phyloP scores from a whole-genome alignment of 2,797 vertebrate genomes.

The Lithobates pipiens region DNA sequence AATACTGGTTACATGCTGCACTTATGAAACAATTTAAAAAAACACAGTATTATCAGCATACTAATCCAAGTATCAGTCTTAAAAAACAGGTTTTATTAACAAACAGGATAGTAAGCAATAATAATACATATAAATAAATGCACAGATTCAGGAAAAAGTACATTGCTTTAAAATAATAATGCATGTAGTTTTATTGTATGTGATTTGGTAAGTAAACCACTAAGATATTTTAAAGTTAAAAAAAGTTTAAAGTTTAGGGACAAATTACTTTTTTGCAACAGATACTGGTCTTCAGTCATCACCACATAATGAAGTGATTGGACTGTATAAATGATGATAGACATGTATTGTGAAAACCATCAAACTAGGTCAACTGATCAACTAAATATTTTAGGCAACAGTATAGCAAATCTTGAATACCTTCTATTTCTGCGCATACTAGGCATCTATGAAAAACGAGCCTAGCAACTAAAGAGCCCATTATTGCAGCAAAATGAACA shows the following conservation, averaged over 20 bases:
- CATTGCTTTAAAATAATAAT: not conserved
- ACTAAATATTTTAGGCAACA: slow-evolving; percentile 63
- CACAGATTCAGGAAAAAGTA: not conserved
- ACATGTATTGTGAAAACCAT: slow-evolving; percentile 69
- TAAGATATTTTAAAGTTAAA: not conserved
- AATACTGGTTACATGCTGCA: too few species aligned
- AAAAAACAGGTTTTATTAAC: too few species aligned
- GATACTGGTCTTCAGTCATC: slow-evolving; percentile 61
- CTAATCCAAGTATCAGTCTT: not conserved
- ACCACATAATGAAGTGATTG: slow-evolving; percentile 66
- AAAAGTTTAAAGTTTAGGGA: not conserved
- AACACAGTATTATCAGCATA: too few species aligned
- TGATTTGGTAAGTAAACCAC: not conserved
- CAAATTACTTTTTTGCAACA: slow-evolving; percentile 2
- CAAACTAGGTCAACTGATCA: slow-evolving; percentile 64
- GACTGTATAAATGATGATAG: slow-evolving; percentile 66
- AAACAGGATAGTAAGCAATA: not conserved
- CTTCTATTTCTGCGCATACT: not conserved
- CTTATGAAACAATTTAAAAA: too few species aligned
- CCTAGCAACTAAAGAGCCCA: too few species aligned
- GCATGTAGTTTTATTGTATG: not conserved
- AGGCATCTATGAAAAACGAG: not conserved
- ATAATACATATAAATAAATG: not conserved
- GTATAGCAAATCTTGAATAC: not conserved
- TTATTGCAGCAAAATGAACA: too few species aligned